Evolutionary conservation across 2,113 vertebrate genomes (phyloP), one percentile per base, ranked within the genome.

Genomic region (Callionymus lyra): DNA sequence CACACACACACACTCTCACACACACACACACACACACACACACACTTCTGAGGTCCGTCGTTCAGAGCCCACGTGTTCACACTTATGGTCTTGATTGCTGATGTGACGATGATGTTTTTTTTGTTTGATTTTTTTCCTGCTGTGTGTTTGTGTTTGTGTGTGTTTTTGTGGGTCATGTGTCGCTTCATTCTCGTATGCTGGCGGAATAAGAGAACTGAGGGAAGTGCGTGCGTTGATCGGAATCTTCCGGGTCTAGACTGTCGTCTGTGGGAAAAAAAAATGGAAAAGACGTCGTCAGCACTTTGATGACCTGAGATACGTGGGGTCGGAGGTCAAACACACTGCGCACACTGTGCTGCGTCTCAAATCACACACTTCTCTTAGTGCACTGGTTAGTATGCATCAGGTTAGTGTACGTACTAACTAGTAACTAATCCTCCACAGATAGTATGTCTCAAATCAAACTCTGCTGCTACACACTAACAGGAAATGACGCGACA

Each of bases 121-220:
- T 71, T 33, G 1, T 64, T 62, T 41, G 1, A 31, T 19, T 48
- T 53, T 16, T 59, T 51, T 56, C 54, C 71, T 74, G 72, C 74
- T 72, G 76, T 70, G 71, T 53, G 51, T 53, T 60, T 67, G 69
- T 63, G 59, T 70, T 35, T 66, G 76, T 64, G 76, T 64, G 68
- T 56, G 60, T 65, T 59, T 75, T n/a, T n/a, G n/a, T 70, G 67
- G 74, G 59, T 51, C 31, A 53, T 70, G 66, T 72, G 63, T 61
- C 60, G 76, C 59, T 72, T 89, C 85, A 93, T 76, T 94, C 91
- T 31, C 91, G 87, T 66, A 94, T 90, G 83, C 86, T 87, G 77
- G 93, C 92, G 0, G 92, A 94, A 74, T 94, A 96, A 62, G 93
- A 96, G 80, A 95, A 96, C 83, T 96, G 93, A 31, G 93, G 92